Conservation (phyloP, 2,888 invertebrate genomes). For the Lampropteryx suffumata region DNA sequence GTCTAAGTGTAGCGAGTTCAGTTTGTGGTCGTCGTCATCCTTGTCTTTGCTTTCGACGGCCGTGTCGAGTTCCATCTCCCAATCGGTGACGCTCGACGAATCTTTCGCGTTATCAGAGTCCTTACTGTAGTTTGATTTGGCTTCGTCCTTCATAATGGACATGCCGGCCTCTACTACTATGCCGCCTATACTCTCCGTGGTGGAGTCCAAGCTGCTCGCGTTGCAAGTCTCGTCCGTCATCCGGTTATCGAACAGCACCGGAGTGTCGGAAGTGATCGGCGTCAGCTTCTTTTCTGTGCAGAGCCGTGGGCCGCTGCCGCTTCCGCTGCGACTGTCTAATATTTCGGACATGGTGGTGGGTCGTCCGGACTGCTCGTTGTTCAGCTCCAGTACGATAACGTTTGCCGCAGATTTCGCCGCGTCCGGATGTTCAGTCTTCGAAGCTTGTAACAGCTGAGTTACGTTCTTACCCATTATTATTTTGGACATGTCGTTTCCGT, state of each 20-base stretch:
- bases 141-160: slow-evolving; percentile 53
- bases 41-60: slow-evolving; percentile 63
- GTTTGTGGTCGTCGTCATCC: slow-evolving; percentile 70
- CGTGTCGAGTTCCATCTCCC: slow-evolving; percentile 85
- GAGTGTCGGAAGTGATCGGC: slow-evolving; percentile 82
- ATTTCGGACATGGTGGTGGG: slow-evolving; percentile 77
- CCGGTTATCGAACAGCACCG: slow-evolving; percentile 74
- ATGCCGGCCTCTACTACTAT: slow-evolving; percentile 59
- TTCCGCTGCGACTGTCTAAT: slow-evolving; percentile 61
- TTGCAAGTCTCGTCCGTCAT: slow-evolving; percentile 68
- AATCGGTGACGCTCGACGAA: slow-evolving; percentile 77
- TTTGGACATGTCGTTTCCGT: slow-evolving; percentile 76
- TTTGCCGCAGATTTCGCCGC: slow-evolving; percentile 66
- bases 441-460: slow-evolving; percentile 70
- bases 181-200: slow-evolving; percentile 65
- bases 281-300: slow-evolving; percentile 52
- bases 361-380: slow-evolving; percentile 72
- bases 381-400: slow-evolving; percentile 75
- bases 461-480: slow-evolving; percentile 80
- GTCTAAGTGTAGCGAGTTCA: slow-evolving; percentile 74
- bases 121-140: slow-evolving; percentile 56
- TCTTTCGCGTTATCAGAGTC: slow-evolving; percentile 62
- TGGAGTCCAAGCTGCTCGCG: slow-evolving; percentile 71
- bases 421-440: slow-evolving; percentile 64
- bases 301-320: slow-evolving; percentile 39